Evolutionary conservation across 2,113 vertebrate genomes (phyloP).

Genomic region (Sphyrna mokarran): DNA sequence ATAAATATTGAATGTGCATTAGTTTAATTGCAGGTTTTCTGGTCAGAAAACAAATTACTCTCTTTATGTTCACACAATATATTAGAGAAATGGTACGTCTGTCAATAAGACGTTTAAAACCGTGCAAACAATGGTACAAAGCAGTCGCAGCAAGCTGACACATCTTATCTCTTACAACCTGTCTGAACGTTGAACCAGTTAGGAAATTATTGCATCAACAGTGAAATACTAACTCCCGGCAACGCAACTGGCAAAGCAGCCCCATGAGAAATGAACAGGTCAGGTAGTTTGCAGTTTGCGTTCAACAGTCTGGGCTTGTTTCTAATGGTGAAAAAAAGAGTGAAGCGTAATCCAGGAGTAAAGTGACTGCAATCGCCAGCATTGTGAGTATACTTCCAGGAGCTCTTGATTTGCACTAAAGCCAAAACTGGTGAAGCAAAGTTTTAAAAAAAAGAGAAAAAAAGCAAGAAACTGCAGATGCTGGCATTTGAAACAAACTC

Average conservation of each 20-base stretch:
- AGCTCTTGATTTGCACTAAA: background rate
- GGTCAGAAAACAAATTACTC: background rate
- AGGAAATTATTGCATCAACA: background rate
- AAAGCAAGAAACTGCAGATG: no score
- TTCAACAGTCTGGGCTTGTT: background rate
- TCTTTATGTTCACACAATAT: background rate
- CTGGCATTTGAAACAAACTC: no score
- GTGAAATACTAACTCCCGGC: background rate
- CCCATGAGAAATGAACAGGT: background rate
- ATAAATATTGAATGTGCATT: background rate
- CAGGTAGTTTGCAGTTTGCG: background rate
- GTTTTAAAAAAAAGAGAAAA: background rate
- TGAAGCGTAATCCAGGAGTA: background rate
- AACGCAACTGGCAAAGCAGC: background rate
- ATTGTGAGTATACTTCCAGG: background rate
- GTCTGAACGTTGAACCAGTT: constrained; percentile 19
- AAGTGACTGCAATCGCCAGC: background rate
- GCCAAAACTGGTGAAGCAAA: background rate
- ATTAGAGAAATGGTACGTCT: background rate
- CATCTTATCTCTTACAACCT: background rate
- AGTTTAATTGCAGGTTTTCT: background rate
- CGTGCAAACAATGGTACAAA: background rate
- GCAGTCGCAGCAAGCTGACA: background rate
- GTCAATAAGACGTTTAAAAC: background rate
- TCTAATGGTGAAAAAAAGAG: background rate